Evolutionary conservation across 2,797 vertebrate species (phyloP), one percentile per base, ranked within the genome.

Genomic region (Neopelma chrysocephalum): DNA sequence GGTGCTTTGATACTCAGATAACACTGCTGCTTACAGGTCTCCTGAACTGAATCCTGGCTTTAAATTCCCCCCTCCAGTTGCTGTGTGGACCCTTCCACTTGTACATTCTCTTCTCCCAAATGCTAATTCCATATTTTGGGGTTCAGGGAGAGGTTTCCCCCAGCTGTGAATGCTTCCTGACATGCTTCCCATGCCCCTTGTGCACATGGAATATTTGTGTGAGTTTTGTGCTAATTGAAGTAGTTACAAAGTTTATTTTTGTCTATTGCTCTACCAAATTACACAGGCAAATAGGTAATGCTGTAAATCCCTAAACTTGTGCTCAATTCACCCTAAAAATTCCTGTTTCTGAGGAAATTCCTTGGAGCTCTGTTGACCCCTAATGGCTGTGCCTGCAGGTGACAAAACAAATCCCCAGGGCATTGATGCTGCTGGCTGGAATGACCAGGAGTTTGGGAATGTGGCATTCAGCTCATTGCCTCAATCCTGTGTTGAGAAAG

Each of bases 231-330:
- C 42, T 36, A 1, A 32, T 12, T 50, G 38, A 42, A 65, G 42
- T 15, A 6, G 17, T 47, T 34, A 25, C 22, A 40, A 18, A 48
- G 45, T 9, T 32, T 26, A 0, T 36, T 92, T 91, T 68, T 87
- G 3, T 40, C 0, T 53, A 3, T 34, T 1, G 2, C 31, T 27
- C 6, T 62, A 6, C 65, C 34, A 14, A 6, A n/a, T 66, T 7
- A 22, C 23, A 4, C 2, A 11, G 57, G 65, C 25, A 40, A 8
- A 34, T 38, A 22, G 0, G 36, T 48, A 8, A 9, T 22, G 48
- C 73, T 58, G 27, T 36, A 90, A 53, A 79, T 38, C 32, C 3
- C 0, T 23, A 5, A 19, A 51, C 20, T n/a, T 22, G 11, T 60
- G 29, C 58, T 50, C n/a, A 21, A 7, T 42, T 42, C 22, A 9